Evolutionary conservation across 2,888 invertebrate species (phyloP).

Genomic region (Bellardia bayeri): DNA sequence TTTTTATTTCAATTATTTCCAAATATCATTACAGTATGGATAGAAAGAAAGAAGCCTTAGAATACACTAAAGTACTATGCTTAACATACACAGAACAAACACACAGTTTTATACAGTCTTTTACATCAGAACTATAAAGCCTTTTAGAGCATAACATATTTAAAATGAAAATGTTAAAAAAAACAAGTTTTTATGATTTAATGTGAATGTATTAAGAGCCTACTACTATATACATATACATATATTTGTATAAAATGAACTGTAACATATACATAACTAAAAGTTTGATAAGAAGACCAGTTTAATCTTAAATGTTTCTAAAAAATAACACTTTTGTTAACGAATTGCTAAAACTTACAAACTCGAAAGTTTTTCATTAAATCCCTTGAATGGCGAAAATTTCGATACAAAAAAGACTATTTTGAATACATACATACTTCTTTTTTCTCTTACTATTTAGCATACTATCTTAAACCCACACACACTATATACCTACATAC

Average conservation of each 20-base stretch:
- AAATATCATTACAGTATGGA: slow-evolving; percentile 59
- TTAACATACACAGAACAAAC: slow-evolving; percentile 50
- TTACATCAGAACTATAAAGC: slow-evolving; percentile 38
- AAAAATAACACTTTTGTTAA: too few species aligned
- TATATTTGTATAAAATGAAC: slow-evolving; percentile 8
- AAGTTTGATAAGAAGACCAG: background rate
- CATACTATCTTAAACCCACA: too few species aligned
- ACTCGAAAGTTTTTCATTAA: too few species aligned
- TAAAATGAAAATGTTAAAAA: background rate
- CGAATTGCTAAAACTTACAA: too few species aligned
- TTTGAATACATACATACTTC: too few species aligned
- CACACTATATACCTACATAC: too few species aligned
- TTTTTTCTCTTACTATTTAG: too few species aligned
- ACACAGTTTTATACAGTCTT: slow-evolving; percentile 50
- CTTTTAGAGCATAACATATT: background rate
- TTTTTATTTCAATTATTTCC: slow-evolving; percentile 49
- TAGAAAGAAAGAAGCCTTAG: slow-evolving; percentile 55
- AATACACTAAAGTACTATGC: slow-evolving; percentile 50
- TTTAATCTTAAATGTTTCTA: background rate
- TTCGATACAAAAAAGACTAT: too few species aligned
- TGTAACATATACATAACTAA: background rate
- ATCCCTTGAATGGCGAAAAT: too few species aligned
- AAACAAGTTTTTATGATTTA: background rate
- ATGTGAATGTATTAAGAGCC: background rate
- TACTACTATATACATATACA: background rate